A percentile compares a stretch with the other conserved stretches of the same genome.
Evolutionary conservation across 2,113 vertebrate genomes (phyloP).

Genomic region (Aegithalos caudatus): DNA sequence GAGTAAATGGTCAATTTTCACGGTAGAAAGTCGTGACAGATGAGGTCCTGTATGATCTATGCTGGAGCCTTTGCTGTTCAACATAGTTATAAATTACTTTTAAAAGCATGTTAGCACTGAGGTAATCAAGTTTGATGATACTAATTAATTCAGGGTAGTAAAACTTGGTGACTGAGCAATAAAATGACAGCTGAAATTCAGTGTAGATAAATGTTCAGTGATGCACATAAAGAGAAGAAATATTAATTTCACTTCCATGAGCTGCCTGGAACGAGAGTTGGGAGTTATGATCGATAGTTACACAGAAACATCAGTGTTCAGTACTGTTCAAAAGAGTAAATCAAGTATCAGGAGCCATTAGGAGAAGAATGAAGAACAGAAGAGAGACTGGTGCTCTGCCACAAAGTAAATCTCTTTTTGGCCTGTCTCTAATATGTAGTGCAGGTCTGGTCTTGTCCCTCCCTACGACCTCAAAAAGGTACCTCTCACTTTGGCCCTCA

Average conservation of each 20-base stretch:
- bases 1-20: neutral
- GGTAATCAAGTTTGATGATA: slow-evolving; percentile 8
- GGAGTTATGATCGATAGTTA: neutral
- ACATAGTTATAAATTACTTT: neutral
- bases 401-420: neutral
- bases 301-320: neutral
- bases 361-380: neutral
- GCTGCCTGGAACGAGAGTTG: neutral
- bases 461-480: neutral
- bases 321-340: neutral
- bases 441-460: neutral
- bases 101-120: neutral
- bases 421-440: neutral
- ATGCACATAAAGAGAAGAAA: neutral
- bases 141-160: slow-evolving; percentile 28
- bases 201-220: neutral
- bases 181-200: slow-evolving; percentile 25
- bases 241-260: neutral
- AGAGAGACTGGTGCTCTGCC: neutral
- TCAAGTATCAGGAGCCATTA: neutral
- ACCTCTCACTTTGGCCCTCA: too few relatives aligned
- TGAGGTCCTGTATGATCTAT: neutral
- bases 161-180: slow-evolving; percentile 42
- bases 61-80: neutral
- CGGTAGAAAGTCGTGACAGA: neutral